phyloP scores from a whole-genome alignment of 2,888 invertebrate species.

The Idaea biselata region DNA sequence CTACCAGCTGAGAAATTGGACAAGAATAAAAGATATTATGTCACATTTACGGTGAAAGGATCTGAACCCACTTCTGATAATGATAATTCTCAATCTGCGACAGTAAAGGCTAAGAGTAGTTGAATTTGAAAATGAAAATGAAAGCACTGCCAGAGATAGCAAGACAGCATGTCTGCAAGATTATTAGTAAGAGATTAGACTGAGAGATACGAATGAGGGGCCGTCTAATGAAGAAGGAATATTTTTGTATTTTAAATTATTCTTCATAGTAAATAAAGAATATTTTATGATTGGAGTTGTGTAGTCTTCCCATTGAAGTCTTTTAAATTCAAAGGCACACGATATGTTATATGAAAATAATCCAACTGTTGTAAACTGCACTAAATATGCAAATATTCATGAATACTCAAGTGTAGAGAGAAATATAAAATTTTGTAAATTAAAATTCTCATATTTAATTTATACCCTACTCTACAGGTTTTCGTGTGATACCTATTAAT shows the following conservation, averaged over 20 bases:
- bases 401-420: neutral
- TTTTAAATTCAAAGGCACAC: conserved; percentile 40
- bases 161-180: neutral
- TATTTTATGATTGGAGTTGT: conserved; percentile 28
- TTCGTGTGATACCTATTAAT: neutral
- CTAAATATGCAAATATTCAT: conserved; percentile 11
- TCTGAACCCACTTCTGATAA: conserved; percentile 80
- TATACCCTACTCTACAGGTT: neutral
- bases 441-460: neutral
- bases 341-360: conserved; percentile 24
- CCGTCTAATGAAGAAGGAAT: conserved; percentile 43
- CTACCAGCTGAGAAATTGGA: conserved; percentile 93
- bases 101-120: conserved; percentile 65
- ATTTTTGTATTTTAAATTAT: conserved; percentile 41
- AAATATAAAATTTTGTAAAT: neutral
- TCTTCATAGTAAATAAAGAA: conserved; percentile 14
- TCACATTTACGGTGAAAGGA: conserved; percentile 94
- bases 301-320: conserved; percentile 57
- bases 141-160: conserved; percentile 42
- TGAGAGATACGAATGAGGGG: conserved; percentile 28
- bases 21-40: conserved; percentile 94
- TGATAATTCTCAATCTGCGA: conserved; percentile 68
- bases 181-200: conserved; percentile 39
- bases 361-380: conserved; percentile 45
- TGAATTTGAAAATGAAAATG: conserved; percentile 26